Percentiles rank a stretch among this genome's conserved stretches.
These are phyloP conservation scores for Pseudopodoces humilis DNA, from an alignment of 2,113 vertebrate species.

Conservation along the genomic window DNA sequence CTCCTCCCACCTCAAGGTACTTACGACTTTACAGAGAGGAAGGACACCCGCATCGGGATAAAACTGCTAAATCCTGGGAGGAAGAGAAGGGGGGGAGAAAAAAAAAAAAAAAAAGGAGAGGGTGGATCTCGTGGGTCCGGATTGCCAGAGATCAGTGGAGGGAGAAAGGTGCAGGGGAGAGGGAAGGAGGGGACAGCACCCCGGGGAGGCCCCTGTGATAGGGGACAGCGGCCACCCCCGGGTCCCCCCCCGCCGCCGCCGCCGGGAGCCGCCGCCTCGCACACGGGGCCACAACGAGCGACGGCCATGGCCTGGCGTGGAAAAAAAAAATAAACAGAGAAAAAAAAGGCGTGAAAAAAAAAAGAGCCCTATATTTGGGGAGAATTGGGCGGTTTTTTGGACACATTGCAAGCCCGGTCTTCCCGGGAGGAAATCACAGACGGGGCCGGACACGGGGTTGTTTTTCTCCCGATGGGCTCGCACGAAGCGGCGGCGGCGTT, in stretches of 20 bases:
- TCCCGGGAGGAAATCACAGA: constrained; percentile 21
- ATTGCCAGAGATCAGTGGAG: neutral
- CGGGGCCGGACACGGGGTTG: constrained; percentile 13
- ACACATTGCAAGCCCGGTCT: neutral
- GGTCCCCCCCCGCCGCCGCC: neutral
- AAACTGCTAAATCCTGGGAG: constrained; percentile 48
- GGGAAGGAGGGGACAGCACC: neutral
- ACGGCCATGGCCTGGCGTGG: neutral
- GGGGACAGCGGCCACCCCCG: neutral
- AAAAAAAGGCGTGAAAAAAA: neutral
- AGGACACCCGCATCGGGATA: constrained; percentile 56
- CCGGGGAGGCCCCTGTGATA: neutral
- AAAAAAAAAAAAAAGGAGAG: neutral
- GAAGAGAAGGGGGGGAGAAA: neutral
- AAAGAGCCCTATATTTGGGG: neutral
- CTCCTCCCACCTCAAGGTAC: constrained; percentile 58
- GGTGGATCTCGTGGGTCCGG: constrained; percentile 22
- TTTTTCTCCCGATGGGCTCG: neutral
- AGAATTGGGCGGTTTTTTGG: neutral
- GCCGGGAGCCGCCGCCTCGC: neutral
- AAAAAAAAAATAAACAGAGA: neutral
- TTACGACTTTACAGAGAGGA: constrained; percentile 60
- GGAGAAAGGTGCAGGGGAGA: neutral
- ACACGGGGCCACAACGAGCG: neutral
- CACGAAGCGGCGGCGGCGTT: neutral